phyloP scores from a whole-genome alignment of 2,113 vertebrate genomes.

The Phylloscopus trochilus region DNA sequence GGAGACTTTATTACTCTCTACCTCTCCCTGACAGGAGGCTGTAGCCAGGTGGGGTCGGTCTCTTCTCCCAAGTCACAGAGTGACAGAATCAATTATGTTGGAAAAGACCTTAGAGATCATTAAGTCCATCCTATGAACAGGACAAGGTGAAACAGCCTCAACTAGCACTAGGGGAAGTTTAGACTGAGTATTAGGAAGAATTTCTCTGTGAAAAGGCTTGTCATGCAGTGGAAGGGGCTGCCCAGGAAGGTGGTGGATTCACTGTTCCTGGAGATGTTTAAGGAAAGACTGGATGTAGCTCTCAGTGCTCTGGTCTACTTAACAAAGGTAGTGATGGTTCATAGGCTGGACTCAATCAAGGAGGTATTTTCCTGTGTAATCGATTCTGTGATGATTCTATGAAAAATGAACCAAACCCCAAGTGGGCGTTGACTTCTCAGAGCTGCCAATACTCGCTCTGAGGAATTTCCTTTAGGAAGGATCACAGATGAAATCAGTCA shows the following conservation, averaged over 20 bases:
- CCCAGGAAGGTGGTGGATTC: background rate
- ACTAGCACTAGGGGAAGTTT: background rate
- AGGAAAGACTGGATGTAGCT: background rate
- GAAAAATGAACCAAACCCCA: background rate
- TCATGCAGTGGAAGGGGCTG: background rate
- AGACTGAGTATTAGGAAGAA: background rate
- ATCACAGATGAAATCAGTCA: background rate
- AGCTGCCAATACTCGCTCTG: fast-evolving
- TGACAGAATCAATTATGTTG: background rate
- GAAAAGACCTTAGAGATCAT: background rate
- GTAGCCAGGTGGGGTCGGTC: fast-evolving
- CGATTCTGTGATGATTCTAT: background rate
- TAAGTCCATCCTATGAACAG: background rate
- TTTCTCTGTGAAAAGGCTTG: background rate
- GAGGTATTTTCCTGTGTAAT: background rate
- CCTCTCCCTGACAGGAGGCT: background rate
- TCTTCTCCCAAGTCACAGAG: background rate
- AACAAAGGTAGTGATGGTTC: background rate
- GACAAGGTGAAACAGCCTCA: fast-evolving
- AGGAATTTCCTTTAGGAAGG: background rate
- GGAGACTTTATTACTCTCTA: background rate
- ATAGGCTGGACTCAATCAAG: background rate
- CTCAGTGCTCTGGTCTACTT: background rate
- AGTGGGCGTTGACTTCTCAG: background rate
- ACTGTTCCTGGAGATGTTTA: background rate